Evolutionary conservation across 2,113 vertebrate genomes (phyloP).

Genomic region (Vidua macroura): DNA sequence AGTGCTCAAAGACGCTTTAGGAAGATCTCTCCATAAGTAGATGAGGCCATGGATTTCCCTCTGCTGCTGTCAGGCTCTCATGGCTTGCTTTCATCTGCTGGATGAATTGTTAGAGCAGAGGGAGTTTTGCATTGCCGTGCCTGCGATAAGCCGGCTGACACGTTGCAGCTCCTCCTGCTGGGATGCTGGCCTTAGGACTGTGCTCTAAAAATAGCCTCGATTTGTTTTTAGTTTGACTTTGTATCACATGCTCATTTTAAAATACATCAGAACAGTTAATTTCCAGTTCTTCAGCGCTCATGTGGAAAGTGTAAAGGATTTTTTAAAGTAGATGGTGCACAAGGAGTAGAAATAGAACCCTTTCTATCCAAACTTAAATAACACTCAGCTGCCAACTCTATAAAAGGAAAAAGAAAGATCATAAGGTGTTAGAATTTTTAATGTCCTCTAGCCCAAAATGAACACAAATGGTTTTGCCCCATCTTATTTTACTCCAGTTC

Average conservation of each 20-base stretch:
- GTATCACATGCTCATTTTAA: conserved; percentile 38
- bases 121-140: conserved; percentile 20
- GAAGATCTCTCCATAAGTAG: conserved; percentile 18
- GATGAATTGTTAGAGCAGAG: background rate
- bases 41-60: conserved; percentile 27
- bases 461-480: background rate
- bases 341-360: background rate
- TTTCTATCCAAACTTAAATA: background rate
- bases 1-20: background rate
- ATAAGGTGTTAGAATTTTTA: background rate
- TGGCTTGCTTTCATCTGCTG: background rate
- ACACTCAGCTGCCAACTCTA: background rate
- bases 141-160: conserved; percentile 20
- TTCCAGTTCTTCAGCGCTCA: background rate
- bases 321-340: background rate
- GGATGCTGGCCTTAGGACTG: conserved; percentile 11
- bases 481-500: background rate
- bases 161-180: conserved; percentile 41
- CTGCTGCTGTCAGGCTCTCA: conserved; percentile 13
- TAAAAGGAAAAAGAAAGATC: background rate
- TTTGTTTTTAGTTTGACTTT: conserved; percentile 39
- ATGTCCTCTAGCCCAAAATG: background rate
- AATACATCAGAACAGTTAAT: conserved; percentile 32
- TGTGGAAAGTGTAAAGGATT: background rate
- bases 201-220: conserved; percentile 23